Percentiles rank a stretch among this genome's conserved stretches.
phyloP scores from a whole-genome alignment of 2,113 vertebrate genomes.

The Pomatorhinus ruficollis region DNA sequence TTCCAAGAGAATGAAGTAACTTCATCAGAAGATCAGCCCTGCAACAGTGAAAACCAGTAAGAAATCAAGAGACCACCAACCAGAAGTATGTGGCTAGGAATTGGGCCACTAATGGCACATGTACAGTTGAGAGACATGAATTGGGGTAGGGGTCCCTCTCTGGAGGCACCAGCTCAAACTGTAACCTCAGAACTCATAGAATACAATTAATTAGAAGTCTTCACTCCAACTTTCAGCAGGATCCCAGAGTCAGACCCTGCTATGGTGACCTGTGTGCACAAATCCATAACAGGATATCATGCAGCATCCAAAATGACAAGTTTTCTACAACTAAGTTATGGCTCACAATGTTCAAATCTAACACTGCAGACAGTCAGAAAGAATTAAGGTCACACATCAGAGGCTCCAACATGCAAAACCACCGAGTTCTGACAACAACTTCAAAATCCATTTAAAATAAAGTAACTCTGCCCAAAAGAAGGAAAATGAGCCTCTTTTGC shows the following conservation, averaged over 20 bases:
- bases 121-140: accelerated
- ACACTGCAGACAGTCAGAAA: background rate
- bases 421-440: background rate
- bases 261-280: accelerated
- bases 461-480: background rate
- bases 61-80: background rate
- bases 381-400: background rate
- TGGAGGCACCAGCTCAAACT: background rate
- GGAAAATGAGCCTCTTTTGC: background rate
- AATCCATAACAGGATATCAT: background rate
- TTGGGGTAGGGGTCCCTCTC: background rate
- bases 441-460: background rate
- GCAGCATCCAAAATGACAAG: background rate
- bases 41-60: background rate
- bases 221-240: background rate
- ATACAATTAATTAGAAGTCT: background rate
- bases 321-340: background rate
- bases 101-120: accelerated
- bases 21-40: background rate
- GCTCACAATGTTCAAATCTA: background rate
- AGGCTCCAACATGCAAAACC: background rate
- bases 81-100: background rate
- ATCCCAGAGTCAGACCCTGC: background rate
- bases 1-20: background rate
- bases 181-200: background rate